These are phyloP conservation scores for Apoda limacodes DNA, from an alignment of 2,888 invertebrate genomes.

Conservation along the genomic window DNA sequence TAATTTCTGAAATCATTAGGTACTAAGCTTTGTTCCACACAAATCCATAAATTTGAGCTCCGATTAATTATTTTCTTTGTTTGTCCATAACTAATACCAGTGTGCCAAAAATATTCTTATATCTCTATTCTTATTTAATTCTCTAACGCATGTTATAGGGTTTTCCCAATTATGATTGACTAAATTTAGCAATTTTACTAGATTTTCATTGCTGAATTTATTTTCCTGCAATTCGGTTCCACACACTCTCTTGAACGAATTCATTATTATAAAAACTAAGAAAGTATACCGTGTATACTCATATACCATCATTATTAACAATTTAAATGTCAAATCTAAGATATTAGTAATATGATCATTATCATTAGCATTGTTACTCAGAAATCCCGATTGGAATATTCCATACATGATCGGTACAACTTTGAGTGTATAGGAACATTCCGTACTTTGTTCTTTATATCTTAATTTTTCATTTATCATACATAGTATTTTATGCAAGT, in stretches of 20 bases:
- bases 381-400: conserved; percentile 49
- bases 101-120: conserved; percentile 53
- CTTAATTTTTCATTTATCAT: conserved; percentile 28
- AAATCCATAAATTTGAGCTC: conserved; percentile 47
- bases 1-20: conserved; percentile 64
- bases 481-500: conserved; percentile 29
- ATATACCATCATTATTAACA: conserved; percentile 44
- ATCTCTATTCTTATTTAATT: conserved; percentile 65
- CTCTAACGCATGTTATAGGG: conserved; percentile 66
- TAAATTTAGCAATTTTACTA: conserved; percentile 51
- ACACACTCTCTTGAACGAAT: conserved; percentile 46
- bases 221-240: conserved; percentile 35
- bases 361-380: conserved; percentile 24
- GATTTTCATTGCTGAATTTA: conserved; percentile 33
- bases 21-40: conserved; percentile 73
- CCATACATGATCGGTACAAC: conserved; percentile 53
- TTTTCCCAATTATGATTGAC: conserved; percentile 74
- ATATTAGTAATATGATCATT: conserved; percentile 20
- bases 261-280: conserved; percentile 60
- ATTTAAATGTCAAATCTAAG: conserved; percentile 32
- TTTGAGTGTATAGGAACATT: conserved; percentile 23
- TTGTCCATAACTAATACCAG: conserved; percentile 32
- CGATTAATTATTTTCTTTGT: conserved; percentile 27
- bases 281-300: conserved; percentile 65
- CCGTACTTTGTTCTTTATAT: conserved; percentile 19